Evolutionary conservation across 2,113 vertebrate genomes (phyloP), one percentile per base, ranked within the genome.

Genomic region (Psittacula cyanocephala): DNA sequence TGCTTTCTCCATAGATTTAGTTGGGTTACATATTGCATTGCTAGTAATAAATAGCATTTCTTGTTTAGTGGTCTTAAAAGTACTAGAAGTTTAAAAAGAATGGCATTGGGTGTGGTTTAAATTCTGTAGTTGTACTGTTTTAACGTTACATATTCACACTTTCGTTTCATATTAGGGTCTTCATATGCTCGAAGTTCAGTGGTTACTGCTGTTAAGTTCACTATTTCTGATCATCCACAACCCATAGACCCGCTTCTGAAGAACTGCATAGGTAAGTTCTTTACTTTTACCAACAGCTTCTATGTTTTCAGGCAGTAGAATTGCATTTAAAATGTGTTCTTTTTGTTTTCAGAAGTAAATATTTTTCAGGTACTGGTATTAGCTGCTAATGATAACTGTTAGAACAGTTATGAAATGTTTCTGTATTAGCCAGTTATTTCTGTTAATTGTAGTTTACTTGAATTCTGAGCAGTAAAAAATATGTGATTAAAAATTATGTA

Each of bases 201-300:
- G 86, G 99, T 99, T 71, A 99, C 99, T 31, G 99, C 99, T 72
- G 99, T 99, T 44, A 99, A 99, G 91, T 99, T 99, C 97, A 99
- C 99, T 47, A 99, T 99, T 98, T 99, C 99, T 89, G 99, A 99
- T 96, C 99, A 99, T 79, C 99, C 99, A 25, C 99, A 99, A 88
- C 98, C 99, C 78, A 99, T 99, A 95, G 99, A 99, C 95, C 99
- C 99, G 3, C 98, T 99, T 47, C 97, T 99, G 96, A 99, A 99
- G 98, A 99, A 99, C 95, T 99, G 99, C 96, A 99, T 99, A 98
- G 99, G 99, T 99, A 97, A 96, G 95, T 94, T 70, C 44, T 89
- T 25, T 69, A 6, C 37, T 76, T 72, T 41, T 3, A 35, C n/a
- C 49, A 33, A 57, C 22, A 75, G 24, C 14, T 63, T 46, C 16